A percentile compares a stretch with the other conserved stretches of the same genome.
Evolutionary conservation across 2,888 invertebrate genomes (phyloP).

Genomic region (Platycheirus albimanus): DNA sequence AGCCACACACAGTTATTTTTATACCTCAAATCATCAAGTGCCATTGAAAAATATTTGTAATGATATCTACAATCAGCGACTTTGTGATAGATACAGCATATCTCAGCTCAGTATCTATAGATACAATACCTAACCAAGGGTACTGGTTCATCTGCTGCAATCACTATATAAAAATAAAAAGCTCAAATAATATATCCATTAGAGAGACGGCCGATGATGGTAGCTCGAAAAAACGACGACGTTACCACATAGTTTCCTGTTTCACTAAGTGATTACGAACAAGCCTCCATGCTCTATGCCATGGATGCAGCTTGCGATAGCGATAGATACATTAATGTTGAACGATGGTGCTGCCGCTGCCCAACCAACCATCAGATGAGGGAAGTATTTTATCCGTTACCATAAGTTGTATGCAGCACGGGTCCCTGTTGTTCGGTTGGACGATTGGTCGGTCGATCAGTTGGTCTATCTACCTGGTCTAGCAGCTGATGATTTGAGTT

Average conservation of each 20-base stretch:
- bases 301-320: slow-evolving; percentile 7
- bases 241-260: slow-evolving; percentile 72
- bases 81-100: slow-evolving; percentile 47
- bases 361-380: slow-evolving; percentile 19
- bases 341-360: slow-evolving; percentile 1
- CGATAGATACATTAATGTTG: slow-evolving; percentile 2
- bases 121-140: slow-evolving; percentile 12
- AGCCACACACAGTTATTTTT: slow-evolving; percentile 14
- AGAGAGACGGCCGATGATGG: slow-evolving; percentile 27
- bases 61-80: slow-evolving; percentile 63
- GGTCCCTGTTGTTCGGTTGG: slow-evolving; percentile 1
- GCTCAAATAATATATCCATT: slow-evolving; percentile 30
- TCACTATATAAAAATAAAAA: background rate
- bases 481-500: slow-evolving; percentile 31
- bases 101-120: background rate
- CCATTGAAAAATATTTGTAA: slow-evolving; percentile 57
- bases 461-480: slow-evolving; percentile 52
- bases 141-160: slow-evolving; percentile 20
- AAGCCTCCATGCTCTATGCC: too few species aligned
- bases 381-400: slow-evolving; percentile 25
- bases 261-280: slow-evolving; percentile 68
- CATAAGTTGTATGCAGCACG: slow-evolving; percentile 32
- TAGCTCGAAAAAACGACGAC: background rate
- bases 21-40: slow-evolving; percentile 46
- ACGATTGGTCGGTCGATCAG: background rate